Conservation (phyloP, 1,140 invertebrate genomes). For the Cydia amplana region DNA sequence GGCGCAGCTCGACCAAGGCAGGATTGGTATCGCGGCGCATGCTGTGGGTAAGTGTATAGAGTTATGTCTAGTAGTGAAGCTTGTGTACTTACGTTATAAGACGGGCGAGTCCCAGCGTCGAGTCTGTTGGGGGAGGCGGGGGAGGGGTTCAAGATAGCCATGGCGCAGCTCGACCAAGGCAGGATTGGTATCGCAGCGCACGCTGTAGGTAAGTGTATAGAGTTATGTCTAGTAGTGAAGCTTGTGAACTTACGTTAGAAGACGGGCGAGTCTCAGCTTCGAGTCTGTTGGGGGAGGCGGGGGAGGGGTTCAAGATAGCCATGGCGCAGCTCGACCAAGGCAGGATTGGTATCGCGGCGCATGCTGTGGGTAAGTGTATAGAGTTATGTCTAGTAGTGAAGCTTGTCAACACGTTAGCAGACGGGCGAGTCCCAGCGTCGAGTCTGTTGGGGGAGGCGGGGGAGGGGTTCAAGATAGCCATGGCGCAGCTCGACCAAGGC, state of each 20-base stretch:
- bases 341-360: conserved; percentile 62
- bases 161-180: no score
- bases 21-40: conserved; percentile 92
- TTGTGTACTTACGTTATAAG: no score
- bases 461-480: conserved; percentile 91
- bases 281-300: conserved; percentile 81
- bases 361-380: conserved; percentile 82
- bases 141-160: no score
- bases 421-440: conserved; percentile 84
- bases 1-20: conserved; percentile 85
- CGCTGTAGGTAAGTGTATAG: conserved; percentile 80
- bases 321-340: conserved; percentile 80
- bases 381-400: conserved; percentile 39
- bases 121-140: no score
- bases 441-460: conserved; percentile 82
- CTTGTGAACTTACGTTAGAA: conserved; percentile 85
- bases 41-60: conserved; percentile 80
- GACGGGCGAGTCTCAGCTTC: conserved; percentile 85
- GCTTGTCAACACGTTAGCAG: conserved; percentile 84
- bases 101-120: no score
- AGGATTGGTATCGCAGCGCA: conserved; percentile 75
- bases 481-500: conserved; percentile 87
- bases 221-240: no score
- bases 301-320: conserved; percentile 92
- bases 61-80: no score